phyloP scores from a whole-genome alignment of 2,888 invertebrate species.

The Suillia variegata region DNA sequence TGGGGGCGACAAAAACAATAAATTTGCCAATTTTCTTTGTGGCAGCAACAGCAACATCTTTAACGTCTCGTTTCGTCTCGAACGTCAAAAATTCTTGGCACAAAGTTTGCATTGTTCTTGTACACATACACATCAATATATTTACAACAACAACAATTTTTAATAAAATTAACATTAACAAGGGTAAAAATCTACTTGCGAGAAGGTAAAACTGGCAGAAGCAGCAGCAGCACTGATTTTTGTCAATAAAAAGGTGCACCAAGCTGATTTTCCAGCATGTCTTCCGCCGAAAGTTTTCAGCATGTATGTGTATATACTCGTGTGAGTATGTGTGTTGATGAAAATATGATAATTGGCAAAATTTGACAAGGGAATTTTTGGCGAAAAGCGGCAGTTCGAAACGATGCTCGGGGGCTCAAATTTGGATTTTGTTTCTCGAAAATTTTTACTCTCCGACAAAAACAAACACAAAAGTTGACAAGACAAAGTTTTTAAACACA shows the following conservation, averaged over 20 bases:
- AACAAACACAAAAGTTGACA: conserved; percentile 37
- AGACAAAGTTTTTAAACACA: conserved; percentile 48
- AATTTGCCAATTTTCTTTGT: conserved; percentile 19
- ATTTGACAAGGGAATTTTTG: conserved; percentile 59
- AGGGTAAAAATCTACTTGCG: conserved; percentile 34
- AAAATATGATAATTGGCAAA: conserved; percentile 61
- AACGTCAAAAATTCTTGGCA: conserved; percentile 5
- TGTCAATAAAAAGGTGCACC: conserved; percentile 2
- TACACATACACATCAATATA: background rate
- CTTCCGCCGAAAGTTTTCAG: background rate
- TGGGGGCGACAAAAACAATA: conserved; percentile 17
- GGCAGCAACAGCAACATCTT: background rate
- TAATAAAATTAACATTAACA: conserved; percentile 58
- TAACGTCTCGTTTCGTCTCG: background rate
- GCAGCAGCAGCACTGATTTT: background rate
- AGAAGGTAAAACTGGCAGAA: background rate
- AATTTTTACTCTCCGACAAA: background rate
- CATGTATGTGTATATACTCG: background rate
- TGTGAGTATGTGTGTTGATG: conserved; percentile 36
- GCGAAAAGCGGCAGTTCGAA: background rate
- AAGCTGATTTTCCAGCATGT: background rate
- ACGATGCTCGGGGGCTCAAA: background rate
- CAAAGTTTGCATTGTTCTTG: background rate
- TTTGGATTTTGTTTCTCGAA: background rate
- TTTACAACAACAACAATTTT: conserved; percentile 33